phyloP scores from a whole-genome alignment of 1,140 invertebrate species.

The Magallana gigas region DNA sequence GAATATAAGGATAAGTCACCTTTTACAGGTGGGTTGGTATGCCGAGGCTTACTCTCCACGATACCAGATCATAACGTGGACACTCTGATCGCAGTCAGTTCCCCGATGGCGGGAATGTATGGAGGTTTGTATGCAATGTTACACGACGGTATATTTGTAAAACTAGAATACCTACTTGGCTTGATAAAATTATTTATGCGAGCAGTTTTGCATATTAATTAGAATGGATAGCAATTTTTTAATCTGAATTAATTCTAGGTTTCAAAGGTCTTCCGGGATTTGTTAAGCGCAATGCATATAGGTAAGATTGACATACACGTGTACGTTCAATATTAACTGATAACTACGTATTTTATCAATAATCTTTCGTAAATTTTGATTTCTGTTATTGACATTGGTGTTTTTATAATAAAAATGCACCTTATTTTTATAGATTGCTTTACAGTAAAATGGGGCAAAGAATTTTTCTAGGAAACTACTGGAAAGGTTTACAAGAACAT shows the following conservation, averaged over 20 bases:
- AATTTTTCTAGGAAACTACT: background rate
- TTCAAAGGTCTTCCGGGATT: background rate
- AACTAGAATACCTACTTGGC: too few species aligned
- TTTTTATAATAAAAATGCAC: too few species aligned
- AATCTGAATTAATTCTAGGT: too few species aligned
- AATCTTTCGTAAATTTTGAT: too few species aligned
- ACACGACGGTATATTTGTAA: too few species aligned
- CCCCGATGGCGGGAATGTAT: constrained; percentile 94
- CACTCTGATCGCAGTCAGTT: constrained; percentile 93
- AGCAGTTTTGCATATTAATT: too few species aligned
- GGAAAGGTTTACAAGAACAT: background rate
- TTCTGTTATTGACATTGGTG: too few species aligned
- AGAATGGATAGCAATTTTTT: too few species aligned
- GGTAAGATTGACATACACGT: background rate
- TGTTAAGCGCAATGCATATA: background rate
- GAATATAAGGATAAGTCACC: too few species aligned
- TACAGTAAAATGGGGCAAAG: background rate
- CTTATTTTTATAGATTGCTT: background rate
- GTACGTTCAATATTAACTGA: too few species aligned
- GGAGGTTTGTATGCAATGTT: constrained; percentile 85
- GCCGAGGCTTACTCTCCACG: constrained; percentile 84
- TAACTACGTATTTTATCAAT: too few species aligned
- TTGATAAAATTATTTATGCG: too few species aligned
- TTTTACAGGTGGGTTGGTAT: constrained; percentile 63
- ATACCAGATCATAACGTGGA: constrained; percentile 87